Conservation (phyloP, 2,797 vertebrate species). For the Phrynocephalus vlangalii region DNA sequence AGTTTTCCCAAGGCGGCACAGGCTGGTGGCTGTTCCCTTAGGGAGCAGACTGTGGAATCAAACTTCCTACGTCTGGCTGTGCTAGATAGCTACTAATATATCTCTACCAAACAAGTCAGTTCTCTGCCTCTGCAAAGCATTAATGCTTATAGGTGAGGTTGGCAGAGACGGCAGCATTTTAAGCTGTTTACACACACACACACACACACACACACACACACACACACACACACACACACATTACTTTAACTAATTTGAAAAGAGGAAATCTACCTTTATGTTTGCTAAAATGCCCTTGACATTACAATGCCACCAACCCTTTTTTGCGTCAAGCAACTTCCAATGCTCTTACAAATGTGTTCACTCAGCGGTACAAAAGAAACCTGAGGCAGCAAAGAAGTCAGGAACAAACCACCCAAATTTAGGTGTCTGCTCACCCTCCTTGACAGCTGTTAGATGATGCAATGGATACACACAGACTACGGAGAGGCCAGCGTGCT, state of each 20-base stretch:
- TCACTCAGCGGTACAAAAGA: conserved; percentile 29
- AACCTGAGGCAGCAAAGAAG: not conserved
- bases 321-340: conserved; percentile 47
- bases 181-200: conserved; percentile 20
- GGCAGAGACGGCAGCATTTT: conserved; percentile 25
- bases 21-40: no score
- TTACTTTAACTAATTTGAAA: conserved; percentile 49
- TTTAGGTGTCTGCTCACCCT: not conserved
- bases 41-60: no score
- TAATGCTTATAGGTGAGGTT: conserved; percentile 7
- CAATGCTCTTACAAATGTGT: not conserved
- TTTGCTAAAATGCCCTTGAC: not conserved
- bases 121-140: conserved; percentile 1
- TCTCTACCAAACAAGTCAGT: conserved; percentile 3
- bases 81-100: not conserved
- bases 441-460: not conserved
- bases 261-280: conserved; percentile 46
- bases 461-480: not conserved
- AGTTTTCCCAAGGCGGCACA: no score
- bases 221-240: no score
- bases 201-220: no score
- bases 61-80: no score
- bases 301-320: conserved; percentile 19
- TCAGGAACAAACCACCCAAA: not conserved
- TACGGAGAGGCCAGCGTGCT: not conserved